These are phyloP conservation scores for Hexactinellida sp. DNA, from an alignment of 37 sponge, comb jelly and placozoan species.

Conservation along the genomic window DNA sequence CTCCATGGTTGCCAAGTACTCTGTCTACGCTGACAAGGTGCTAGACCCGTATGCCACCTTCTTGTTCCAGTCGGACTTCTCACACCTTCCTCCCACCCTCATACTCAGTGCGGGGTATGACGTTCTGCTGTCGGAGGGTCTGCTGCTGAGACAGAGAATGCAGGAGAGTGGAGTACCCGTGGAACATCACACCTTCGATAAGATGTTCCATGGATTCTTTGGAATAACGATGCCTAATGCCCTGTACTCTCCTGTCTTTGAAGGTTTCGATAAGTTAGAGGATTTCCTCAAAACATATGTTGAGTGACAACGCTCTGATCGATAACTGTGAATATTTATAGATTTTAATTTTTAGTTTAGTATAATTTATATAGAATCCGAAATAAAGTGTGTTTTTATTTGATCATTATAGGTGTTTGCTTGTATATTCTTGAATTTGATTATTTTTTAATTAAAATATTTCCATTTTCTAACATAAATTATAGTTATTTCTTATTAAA, in stretches of 20 bases:
- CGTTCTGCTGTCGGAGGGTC: background rate
- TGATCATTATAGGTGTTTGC: too few relatives aligned
- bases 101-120: background rate
- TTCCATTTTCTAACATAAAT: background rate
- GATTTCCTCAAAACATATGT: too few relatives aligned
- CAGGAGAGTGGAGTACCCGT: background rate
- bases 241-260: background rate
- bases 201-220: conserved; percentile 14
- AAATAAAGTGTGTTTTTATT: too few relatives aligned
- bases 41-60: background rate
- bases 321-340: too few relatives aligned
- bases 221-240: background rate
- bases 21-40: background rate
- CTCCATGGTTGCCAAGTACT: background rate
- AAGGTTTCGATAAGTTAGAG: too few relatives aligned
- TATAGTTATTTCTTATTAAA: too few relatives aligned
- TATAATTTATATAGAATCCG: too few relatives aligned
- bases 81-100: background rate
- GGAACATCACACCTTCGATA: background rate
- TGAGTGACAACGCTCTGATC: too few relatives aligned
- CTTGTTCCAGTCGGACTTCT: background rate
- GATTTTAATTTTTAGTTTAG: too few relatives aligned
- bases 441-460: background rate
- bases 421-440: too few relatives aligned
- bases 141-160: background rate